Evolutionary conservation across 2,888 invertebrate genomes (phyloP).

Genomic region (Patella depressa): DNA sequence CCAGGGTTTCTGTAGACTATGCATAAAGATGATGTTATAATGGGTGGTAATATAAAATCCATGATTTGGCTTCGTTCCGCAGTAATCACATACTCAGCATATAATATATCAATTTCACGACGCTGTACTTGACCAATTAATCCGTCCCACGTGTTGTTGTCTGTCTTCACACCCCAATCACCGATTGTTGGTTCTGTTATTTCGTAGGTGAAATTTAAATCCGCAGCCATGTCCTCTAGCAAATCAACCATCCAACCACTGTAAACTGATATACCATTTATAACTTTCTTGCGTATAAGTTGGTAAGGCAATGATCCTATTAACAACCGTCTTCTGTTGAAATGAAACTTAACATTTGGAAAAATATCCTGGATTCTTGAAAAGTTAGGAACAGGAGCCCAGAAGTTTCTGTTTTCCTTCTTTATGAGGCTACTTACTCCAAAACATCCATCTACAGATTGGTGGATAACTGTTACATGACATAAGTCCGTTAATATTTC

Average conservation of each 20-base stretch:
- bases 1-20: slow-evolving; percentile 14
- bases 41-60: slow-evolving; percentile 20
- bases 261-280: slow-evolving; percentile 4
- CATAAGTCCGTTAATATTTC: not conserved
- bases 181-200: slow-evolving; percentile 11
- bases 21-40: not conserved
- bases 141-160: not conserved
- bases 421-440: not conserved
- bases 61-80: slow-evolving; percentile 5
- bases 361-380: not conserved
- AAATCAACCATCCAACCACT: slow-evolving; percentile 15
- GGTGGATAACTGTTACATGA: not conserved
- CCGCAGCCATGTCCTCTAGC: not conserved
- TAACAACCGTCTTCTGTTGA: slow-evolving; percentile 1
- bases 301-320: slow-evolving; percentile 6
- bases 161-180: slow-evolving; percentile 7
- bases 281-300: not conserved
- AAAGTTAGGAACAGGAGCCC: not conserved
- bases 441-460: not conserved
- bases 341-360: slow-evolving; percentile 18
- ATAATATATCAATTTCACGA: slow-evolving; percentile 10
- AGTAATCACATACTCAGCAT: slow-evolving; percentile 13
- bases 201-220: slow-evolving; percentile 18
- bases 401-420: not conserved
- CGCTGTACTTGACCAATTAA: not conserved